Base-by-base conservation (phyloP, 92 coral and sea anemone genomes). In the Epizoanthus rinbou region DNA sequence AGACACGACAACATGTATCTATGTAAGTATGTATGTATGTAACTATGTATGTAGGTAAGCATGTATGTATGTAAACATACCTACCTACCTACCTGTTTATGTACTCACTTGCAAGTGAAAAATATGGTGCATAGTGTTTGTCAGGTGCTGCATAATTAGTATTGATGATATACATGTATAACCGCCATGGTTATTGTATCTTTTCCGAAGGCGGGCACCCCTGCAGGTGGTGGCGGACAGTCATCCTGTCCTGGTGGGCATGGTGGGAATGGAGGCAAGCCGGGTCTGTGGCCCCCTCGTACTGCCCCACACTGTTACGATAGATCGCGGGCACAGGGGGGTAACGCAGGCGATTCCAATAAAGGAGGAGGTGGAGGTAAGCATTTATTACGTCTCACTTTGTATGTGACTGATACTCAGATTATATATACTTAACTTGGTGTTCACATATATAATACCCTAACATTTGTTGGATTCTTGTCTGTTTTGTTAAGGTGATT, bases 201-300 rank as follows among this genome's bases (percentile, higher is more conserved):
- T 28, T 25, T 60, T 39, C 63, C 69, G 8, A 69, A 86, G 88
- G 59, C 69, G 5, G 88, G 88, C 21, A 33, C 84, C 1, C 35
- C 62, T 45, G 88, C 88, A 23, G 88, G 88, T 53, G 88, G 88
- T 14, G 88, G 88, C 17, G 88, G 88, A 1, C 85, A 79, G 72
- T 86, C 88, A 3, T 39, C 80, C 0, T 86, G 88, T 18, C 88
- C 88, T 13, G 88, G 88, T 17, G 85, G 85, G 28, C 56, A 59
- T 52, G 88, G 88, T 8, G 88, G 88, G 1, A 71, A 71, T 57
- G 85, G 85, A 28, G 88, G 88, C 24, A 57, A 60, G 3, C 50
- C 71, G 8, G 88, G 88, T 9, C n/a, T 17, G 79, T 79, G 73
- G 63, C 41, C 80, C 60, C 78, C 31, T 11, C n/a, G 43, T 18